Percentiles rank a stretch among this genome's conserved stretches.
These are phyloP conservation scores for Eupithecia inturbata DNA, from an alignment of 2,888 invertebrate genomes.

Conservation along the genomic window DNA sequence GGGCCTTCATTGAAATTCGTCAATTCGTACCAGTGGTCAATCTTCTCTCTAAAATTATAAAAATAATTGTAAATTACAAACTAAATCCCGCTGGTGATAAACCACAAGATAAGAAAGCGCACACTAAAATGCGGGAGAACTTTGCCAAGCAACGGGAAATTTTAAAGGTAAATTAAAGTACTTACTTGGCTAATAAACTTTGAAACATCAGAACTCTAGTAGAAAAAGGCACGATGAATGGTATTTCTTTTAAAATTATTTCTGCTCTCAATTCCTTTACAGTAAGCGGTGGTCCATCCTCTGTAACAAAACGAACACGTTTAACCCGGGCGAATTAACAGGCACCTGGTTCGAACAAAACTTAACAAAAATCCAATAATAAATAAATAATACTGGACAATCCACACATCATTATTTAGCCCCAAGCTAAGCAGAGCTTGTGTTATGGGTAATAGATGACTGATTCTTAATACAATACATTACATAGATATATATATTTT, in stretches of 20 bases:
- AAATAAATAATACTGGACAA: too few species aligned
- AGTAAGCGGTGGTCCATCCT: conserved; percentile 93
- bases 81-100: neutral
- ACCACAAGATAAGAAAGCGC: too few species aligned
- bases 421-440: too few species aligned
- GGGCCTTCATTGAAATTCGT: conserved; percentile 90
- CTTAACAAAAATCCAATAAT: too few species aligned
- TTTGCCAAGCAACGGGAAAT: too few species aligned
- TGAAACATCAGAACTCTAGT: conserved; percentile 94
- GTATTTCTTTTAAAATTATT: conserved; percentile 95
- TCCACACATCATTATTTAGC: too few species aligned
- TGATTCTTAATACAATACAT: too few species aligned
- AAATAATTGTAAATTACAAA: neutral
- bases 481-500: too few species aligned
- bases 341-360: too few species aligned
- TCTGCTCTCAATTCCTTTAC: conserved; percentile 94
- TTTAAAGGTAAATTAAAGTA: conserved; percentile 3
- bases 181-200: conserved; percentile 84
- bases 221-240: conserved; percentile 96
- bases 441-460: too few species aligned
- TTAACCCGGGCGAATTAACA: too few species aligned
- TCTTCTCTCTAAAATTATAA: conserved; percentile 81
- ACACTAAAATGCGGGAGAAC: too few species aligned
- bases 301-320: conserved; percentile 62
- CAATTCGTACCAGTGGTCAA: conserved; percentile 89